Evolutionary conservation across 2,113 vertebrate genomes (phyloP).

Genomic region (Oreochromis tanganicae): DNA sequence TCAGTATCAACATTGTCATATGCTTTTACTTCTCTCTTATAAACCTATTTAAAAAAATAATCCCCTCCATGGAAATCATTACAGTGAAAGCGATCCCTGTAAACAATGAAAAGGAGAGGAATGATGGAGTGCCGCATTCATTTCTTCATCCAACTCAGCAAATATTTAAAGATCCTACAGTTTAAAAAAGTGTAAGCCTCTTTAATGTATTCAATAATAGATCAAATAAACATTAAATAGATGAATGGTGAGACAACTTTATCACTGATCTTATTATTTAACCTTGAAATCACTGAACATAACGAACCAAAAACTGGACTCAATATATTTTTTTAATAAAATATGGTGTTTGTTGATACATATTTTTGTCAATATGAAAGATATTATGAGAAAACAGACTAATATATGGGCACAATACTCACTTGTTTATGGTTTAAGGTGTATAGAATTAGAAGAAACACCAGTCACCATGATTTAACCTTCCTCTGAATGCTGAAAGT

Average conservation of each 20-base stretch:
- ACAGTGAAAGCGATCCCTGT: neutral
- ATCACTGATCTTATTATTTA: neutral
- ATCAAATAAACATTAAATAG: neutral
- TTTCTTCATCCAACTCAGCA: neutral
- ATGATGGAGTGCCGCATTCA: neutral
- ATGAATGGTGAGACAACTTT: neutral
- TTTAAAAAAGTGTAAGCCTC: neutral
- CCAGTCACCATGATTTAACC: neutral
- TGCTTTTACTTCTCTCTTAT: neutral
- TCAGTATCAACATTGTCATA: neutral
- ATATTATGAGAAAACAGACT: neutral
- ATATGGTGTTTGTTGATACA: neutral
- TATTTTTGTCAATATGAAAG: neutral
- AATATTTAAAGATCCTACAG: neutral
- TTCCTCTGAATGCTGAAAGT: neutral
- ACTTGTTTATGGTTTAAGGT: neutral
- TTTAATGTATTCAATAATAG: neutral
- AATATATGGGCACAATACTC: neutral
- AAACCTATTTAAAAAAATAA: neutral
- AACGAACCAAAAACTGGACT: neutral
- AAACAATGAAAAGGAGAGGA: neutral
- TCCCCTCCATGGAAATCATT: neutral
- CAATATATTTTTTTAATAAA: neutral
- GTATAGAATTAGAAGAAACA: neutral
- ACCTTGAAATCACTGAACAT: neutral